Evolutionary conservation across 2,797 vertebrate genomes (phyloP), one percentile per base, ranked within the genome.

Genomic region (Catostomus latipinnis): DNA sequence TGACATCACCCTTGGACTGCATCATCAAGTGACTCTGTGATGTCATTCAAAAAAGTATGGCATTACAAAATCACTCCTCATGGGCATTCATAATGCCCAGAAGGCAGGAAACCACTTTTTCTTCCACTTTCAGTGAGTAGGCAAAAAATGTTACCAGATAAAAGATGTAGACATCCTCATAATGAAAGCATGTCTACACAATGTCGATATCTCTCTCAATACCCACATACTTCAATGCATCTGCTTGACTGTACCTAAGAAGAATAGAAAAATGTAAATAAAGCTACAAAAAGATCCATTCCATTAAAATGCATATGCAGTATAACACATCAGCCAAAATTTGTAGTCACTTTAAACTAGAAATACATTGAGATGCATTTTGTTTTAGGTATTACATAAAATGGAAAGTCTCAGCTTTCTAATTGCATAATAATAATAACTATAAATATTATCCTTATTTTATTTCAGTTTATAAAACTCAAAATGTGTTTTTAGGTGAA

Each of bases 171-270:
- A 71, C 63, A 71, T 54, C 13, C n/a, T 48, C 14, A 34, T 34
- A 34, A 34, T 34, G 34, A 34, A 34, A 34, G 34, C 34, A 0
- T 22, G 60, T 71, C 16, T 95, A 99, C 84, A 93, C 89, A 88
- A 94, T 84, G 16, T 98, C 97, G 0, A 95, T 94, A 88, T 99
- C 97, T 89, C 98, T 92, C 93, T 99, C 98, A 82, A 99, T 98
- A 74, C 97, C 98, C 1, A 99, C 98, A 0, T 99, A 99, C 89
- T 99, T 99, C 88, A 99, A 94, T 84, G 98, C 97, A 52, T 99
- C 98, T 0, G 97, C 97, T 92, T 98, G 98, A 93, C 97, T 99
- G 93, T 99, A 99, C 95, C 98, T 99, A 89, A 10, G 14, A 82
- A 70, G 60, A 61, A 83, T 22, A 57, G 11, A 34, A 56, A 54